These are phyloP conservation scores for Poeciliopsis paucimaculata DNA, from an alignment of 2,797 vertebrate genomes.

Conservation along the genomic window DNA sequence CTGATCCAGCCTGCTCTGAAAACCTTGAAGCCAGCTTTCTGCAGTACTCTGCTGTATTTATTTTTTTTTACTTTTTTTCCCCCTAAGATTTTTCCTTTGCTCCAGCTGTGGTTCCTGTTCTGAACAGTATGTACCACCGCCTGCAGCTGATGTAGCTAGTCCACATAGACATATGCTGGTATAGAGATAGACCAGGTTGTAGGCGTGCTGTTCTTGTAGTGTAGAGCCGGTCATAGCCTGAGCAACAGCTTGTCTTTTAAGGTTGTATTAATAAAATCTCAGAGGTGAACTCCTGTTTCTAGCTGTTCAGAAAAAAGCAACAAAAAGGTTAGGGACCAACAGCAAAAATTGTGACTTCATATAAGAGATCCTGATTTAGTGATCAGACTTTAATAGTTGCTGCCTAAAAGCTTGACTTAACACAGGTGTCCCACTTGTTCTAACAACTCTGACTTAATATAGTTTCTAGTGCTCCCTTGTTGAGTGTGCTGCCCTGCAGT, in stretches of 20 bases:
- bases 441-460: constrained; percentile 37
- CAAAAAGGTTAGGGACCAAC: constrained; percentile 1
- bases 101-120: constrained; percentile 73
- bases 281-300: constrained; percentile 16
- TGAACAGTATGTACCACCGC: constrained; percentile 68
- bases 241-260: constrained; percentile 33
- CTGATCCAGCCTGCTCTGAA: constrained; percentile 31
- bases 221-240: constrained; percentile 24
- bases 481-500: constrained; percentile 45
- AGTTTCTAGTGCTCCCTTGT: constrained; percentile 36
- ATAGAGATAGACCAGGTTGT: constrained; percentile 34
- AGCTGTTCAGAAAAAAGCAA: constrained; percentile 3
- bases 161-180: constrained; percentile 37
- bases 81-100: constrained; percentile 67
- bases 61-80: constrained; percentile 49
- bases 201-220: constrained; percentile 25
- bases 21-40: constrained; percentile 55
- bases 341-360: constrained; percentile 15
- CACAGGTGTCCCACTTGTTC: constrained; percentile 29
- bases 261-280: constrained; percentile 14
- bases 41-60: constrained; percentile 65
- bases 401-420: constrained; percentile 16
- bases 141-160: constrained; percentile 35
- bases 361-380: constrained; percentile 17
- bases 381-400: constrained; percentile 7